A percentile compares a stretch with the other conserved stretches of the same genome.
Conservation (phyloP, 2,888 invertebrate genomes). For the Athetis lepigone region DNA sequence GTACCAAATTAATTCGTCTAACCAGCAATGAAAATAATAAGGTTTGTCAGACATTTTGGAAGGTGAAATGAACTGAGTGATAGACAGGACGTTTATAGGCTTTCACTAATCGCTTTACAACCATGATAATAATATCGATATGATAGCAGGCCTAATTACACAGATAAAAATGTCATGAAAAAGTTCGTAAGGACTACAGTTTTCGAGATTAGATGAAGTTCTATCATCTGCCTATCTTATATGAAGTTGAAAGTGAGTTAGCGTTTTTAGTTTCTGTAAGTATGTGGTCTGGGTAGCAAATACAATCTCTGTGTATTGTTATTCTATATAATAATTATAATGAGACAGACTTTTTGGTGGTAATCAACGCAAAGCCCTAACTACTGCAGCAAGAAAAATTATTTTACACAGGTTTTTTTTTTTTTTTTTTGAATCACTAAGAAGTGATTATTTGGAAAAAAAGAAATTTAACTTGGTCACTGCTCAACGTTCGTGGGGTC, state of each 20-base stretch:
- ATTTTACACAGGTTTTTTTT: no score
- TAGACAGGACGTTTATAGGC: conserved; percentile 6
- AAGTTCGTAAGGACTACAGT: conserved; percentile 9
- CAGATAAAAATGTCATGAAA: conserved; percentile 37
- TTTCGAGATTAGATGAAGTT: conserved; percentile 15
- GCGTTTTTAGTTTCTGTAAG: not conserved
- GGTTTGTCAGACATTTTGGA: conserved; percentile 36
- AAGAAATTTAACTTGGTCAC: no score
- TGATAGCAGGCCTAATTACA: conserved; percentile 39
- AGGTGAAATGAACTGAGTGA: conserved; percentile 5
- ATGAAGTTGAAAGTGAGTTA: not conserved
- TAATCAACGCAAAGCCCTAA: no score
- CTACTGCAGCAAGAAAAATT: no score
- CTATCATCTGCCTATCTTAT: not conserved
- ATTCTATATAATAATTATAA: no score
- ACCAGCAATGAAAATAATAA: conserved; percentile 1
- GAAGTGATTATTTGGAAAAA: no score
- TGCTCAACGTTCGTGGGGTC: no score
- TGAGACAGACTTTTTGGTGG: no score
- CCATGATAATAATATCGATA: conserved; percentile 33
- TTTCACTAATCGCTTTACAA: conserved; percentile 46
- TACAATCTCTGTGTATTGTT: no score
- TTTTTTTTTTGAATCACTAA: no score
- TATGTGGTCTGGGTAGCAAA: no score
- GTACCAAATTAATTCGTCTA: conserved; percentile 35